These are phyloP conservation scores for Dryobota labecula DNA, from an alignment of 2,888 invertebrate species.

Conservation along the genomic window DNA sequence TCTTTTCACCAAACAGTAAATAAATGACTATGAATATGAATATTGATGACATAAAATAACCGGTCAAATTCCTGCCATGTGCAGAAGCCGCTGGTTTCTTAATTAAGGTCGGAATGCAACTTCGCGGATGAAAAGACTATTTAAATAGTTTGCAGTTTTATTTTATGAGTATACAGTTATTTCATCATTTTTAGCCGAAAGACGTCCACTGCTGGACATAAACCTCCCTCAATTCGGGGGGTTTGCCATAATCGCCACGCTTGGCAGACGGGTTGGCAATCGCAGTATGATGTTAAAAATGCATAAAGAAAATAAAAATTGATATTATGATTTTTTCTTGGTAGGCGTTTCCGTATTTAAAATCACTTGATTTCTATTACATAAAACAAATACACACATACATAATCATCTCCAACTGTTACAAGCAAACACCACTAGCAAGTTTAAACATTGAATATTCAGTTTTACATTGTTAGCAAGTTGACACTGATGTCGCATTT, in stretches of 20 bases:
- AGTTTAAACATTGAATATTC: conserved; percentile 16
- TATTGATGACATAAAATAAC: conserved; percentile 34
- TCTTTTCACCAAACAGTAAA: too few species aligned
- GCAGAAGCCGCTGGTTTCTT: conserved; percentile 1
- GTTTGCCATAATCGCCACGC: too few species aligned
- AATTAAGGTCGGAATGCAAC: conserved; percentile 5
- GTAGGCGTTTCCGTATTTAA: not conserved
- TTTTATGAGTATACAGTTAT: conserved; percentile 4
- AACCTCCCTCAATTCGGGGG: too few species aligned
- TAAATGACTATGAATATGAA: too few species aligned
- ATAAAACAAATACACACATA: not conserved
- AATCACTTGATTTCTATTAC: not conserved
- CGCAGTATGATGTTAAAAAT: too few species aligned
- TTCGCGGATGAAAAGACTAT: conserved; percentile 20
- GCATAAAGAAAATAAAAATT: not conserved
- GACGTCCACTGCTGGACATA: too few species aligned
- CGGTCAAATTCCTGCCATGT: conserved; percentile 27
- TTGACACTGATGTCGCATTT: conserved; percentile 20
- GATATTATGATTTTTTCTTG: too few species aligned
- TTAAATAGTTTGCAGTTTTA: conserved; percentile 13
- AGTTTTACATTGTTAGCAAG: not conserved
- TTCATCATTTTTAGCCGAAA: too few species aligned
- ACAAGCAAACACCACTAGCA: not conserved
- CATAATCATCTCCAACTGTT: not conserved
- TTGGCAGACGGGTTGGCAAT: too few species aligned